phyloP scores from a whole-genome alignment of 2,113 vertebrate species.

The Oryzias melastigma region DNA sequence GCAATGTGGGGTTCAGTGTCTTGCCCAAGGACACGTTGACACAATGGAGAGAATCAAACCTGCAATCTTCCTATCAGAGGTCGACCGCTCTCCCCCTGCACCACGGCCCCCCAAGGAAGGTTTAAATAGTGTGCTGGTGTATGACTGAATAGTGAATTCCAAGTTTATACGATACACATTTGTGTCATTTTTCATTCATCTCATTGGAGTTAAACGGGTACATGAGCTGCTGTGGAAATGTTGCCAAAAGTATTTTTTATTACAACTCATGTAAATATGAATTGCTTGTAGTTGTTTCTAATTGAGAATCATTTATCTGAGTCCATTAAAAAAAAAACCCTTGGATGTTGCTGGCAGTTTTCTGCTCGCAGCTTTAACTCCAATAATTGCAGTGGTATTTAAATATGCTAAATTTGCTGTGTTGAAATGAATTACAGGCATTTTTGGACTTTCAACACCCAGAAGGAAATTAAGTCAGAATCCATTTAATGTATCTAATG shows the following conservation, averaged over 20 bases:
- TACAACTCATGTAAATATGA: background rate
- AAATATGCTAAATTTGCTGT: conserved; percentile 23
- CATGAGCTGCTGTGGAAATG: conserved; percentile 1
- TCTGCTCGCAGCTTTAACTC: conserved; percentile 4
- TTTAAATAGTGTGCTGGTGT: background rate
- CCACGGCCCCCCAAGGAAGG: no score
- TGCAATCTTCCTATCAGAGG: no score
- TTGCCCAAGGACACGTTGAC: no score
- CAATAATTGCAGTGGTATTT: conserved; percentile 20
- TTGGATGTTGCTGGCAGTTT: conserved; percentile 3
- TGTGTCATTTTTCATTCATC: conserved; percentile 9
- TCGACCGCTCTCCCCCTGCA: no score
- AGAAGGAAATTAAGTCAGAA: conserved; percentile 28
- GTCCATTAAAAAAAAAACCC: conserved; percentile 7
- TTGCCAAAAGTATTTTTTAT: conserved; percentile 6
- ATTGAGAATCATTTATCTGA: conserved; percentile 15
- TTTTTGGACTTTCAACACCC: conserved; percentile 26
- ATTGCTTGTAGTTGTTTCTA: conserved; percentile 9
- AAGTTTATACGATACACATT: conserved; percentile 1
- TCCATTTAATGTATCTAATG: conserved; percentile 39
- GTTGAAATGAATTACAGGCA: conserved; percentile 30
- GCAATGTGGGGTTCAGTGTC: no score
- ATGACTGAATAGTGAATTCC: background rate
- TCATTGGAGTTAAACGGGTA: conserved; percentile 1
- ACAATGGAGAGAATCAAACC: no score